These are phyloP conservation scores for Temnothorax longispinosus DNA, from an alignment of 1,140 invertebrate genomes.

Conservation along the genomic window DNA sequence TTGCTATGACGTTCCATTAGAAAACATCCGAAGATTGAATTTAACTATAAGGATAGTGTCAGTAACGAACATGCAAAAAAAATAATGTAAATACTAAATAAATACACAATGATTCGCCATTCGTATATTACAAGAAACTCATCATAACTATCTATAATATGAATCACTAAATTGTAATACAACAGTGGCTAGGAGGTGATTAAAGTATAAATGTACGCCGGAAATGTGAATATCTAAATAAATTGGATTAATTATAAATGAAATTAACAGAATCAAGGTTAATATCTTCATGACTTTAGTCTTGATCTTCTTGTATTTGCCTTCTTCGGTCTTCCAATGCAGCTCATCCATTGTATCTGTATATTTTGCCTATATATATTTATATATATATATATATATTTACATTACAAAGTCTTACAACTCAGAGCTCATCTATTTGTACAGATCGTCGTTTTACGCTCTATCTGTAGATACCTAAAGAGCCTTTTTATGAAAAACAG, in stretches of 20 bases:
- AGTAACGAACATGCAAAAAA: conserved; percentile 64
- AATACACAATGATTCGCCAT: conserved; percentile 52
- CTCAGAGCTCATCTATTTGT: conserved; percentile 34
- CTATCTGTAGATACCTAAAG: conserved; percentile 43
- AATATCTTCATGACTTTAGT: conserved; percentile 57
- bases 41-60: conserved; percentile 65
- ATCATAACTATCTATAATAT: conserved; percentile 63
- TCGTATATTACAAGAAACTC: conserved; percentile 66
- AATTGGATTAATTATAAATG: conserved; percentile 66
- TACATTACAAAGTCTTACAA: conserved; percentile 61
- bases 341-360: conserved; percentile 53
- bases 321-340: conserved; percentile 59
- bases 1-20: conserved; percentile 58
- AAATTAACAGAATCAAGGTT: conserved; percentile 60
- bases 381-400: conserved; percentile 28
- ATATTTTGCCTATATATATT: conserved; percentile 35
- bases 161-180: conserved; percentile 65
- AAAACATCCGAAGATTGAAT: conserved; percentile 43
- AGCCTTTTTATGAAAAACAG: conserved; percentile 56
- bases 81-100: conserved; percentile 61
- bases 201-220: conserved; percentile 60
- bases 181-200: conserved; percentile 53
- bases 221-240: conserved; percentile 64
- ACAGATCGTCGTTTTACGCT: conserved; percentile 19
- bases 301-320: conserved; percentile 60